Base-by-base conservation (phyloP, 2,113 vertebrate species). In the Malurus melanocephalus region DNA sequence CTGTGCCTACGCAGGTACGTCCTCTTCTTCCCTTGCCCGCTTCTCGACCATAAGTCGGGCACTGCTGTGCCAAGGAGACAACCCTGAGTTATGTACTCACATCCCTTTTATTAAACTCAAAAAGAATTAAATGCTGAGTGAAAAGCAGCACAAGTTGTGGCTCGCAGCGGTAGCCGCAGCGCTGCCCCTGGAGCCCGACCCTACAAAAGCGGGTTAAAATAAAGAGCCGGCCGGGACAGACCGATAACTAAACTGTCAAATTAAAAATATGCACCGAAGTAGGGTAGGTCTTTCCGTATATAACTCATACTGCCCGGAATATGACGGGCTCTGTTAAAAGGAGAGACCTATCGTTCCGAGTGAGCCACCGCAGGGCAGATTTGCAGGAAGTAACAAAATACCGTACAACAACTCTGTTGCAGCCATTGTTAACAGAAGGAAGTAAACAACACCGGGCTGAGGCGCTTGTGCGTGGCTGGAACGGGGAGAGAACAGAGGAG, bases 321-420 rank as follows among this genome's bases (percentile, higher is more conserved):
- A 55, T 0, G 33, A 60, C 3, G 12, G 32, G 16, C 40, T 89
- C 22, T 51, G 22, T 59, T 17, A 13, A 83, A 67, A 67, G 40
- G 33, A 45, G 59, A 64, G 16, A 40, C 38, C 20, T n/a, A 20
- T 74, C 74, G 61, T 71, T 65, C 43, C 49, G 22, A 84, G 33
- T 17, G 22, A 92, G 32, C 35, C 59, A 30, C 11, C 23, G 6
- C 12, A 35, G 64, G 46, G 48, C 76, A 80, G 48, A n/a, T 74
- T 43, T 46, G 78, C 89, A 88, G 87, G 87, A 94, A 93, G 89
- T 56, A 80, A 72, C n/a, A 49, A 87, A 94, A 94, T 67, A 88
- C 61, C 7, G 52, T 27, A 40, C 20, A 85, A 76, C 72, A 89
- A 85, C 60, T 64, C 60, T 32, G 59, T 28, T 40, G 74, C 61